A percentile compares a stretch with the other conserved stretches of the same genome.
Evolutionary conservation across 2,113 vertebrate species (phyloP).

Genomic region (Hippocampus abdominalis): DNA sequence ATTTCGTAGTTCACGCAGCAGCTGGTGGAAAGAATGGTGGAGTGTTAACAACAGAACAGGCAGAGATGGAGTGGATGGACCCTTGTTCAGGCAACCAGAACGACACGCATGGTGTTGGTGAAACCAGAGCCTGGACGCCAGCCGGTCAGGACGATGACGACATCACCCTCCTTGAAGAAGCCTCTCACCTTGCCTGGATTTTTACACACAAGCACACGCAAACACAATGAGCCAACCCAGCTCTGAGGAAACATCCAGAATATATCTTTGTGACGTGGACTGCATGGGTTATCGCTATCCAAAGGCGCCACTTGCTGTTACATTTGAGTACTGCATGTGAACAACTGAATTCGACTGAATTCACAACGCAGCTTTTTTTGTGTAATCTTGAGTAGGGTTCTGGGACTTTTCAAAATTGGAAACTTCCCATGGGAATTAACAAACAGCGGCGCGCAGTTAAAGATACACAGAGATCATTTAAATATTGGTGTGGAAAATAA

Average conservation of each 20-base stretch:
- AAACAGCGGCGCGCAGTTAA: neutral
- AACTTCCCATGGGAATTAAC: neutral
- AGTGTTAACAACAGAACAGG: conserved; percentile 18
- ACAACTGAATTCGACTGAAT: neutral
- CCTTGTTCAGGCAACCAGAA: conserved; percentile 80
- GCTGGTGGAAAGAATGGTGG: neutral
- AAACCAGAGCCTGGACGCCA: conserved; percentile 96
- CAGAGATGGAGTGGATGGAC: conserved; percentile 13
- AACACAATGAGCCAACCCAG: neutral
- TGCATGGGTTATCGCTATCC: neutral
- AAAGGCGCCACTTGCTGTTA: neutral
- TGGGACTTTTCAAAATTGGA: neutral
- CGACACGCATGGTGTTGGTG: conserved; percentile 98
- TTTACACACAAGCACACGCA: neutral
- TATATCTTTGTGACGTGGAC: neutral
- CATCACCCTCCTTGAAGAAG: conserved; percentile 89
- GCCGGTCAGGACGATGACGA: conserved; percentile 89
- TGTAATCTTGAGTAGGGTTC: neutral
- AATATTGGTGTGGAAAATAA: too few species aligned
- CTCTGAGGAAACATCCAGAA: neutral
- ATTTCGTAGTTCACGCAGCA: conserved; percentile 1
- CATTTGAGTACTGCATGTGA: neutral
- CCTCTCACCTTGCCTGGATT: conserved; percentile 86
- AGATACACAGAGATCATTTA: neutral
- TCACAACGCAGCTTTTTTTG: neutral